Evolutionary conservation across 2,888 invertebrate species (phyloP).

Genomic region (Lissocephala sabroskyi): DNA sequence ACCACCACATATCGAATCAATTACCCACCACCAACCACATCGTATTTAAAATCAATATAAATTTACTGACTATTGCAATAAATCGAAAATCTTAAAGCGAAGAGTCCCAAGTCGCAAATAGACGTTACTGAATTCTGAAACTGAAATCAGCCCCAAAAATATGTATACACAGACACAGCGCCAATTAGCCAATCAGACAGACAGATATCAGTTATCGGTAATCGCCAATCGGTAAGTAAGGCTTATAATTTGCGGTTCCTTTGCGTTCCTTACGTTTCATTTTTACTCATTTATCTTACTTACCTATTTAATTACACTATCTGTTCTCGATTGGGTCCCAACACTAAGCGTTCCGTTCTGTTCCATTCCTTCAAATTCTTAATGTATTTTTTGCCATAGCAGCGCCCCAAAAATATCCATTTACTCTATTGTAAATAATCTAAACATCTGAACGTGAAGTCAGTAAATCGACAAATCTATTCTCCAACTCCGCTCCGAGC

Average conservation of each 20-base stretch:
- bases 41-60: conserved; percentile 21
- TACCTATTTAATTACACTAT: conserved; percentile 3
- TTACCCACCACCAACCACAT: conserved; percentile 3
- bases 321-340: conserved; percentile 20
- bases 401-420: conserved; percentile 6
- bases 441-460: background rate
- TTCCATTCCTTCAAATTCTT: conserved; percentile 10
- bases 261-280: conserved; percentile 2
- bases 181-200: conserved; percentile 16
- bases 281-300: conserved; percentile 17
- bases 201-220: conserved; percentile 28
- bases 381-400: background rate
- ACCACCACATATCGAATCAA: conserved; percentile 18
- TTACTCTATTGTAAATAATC: conserved; percentile 41
- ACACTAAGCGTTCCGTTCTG: conserved; percentile 18
- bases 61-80: conserved; percentile 20
- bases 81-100: conserved; percentile 59
- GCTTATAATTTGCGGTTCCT: conserved; percentile 8
- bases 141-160: conserved; percentile 25
- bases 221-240: conserved; percentile 47
- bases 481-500: too few relatives aligned
- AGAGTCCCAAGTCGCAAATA: conserved; percentile 62
- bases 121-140: conserved; percentile 53
- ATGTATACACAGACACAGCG: conserved; percentile 18
- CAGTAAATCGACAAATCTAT: background rate